Conservation (phyloP, 2,888 invertebrate species). For the Spialia ferax region DNA sequence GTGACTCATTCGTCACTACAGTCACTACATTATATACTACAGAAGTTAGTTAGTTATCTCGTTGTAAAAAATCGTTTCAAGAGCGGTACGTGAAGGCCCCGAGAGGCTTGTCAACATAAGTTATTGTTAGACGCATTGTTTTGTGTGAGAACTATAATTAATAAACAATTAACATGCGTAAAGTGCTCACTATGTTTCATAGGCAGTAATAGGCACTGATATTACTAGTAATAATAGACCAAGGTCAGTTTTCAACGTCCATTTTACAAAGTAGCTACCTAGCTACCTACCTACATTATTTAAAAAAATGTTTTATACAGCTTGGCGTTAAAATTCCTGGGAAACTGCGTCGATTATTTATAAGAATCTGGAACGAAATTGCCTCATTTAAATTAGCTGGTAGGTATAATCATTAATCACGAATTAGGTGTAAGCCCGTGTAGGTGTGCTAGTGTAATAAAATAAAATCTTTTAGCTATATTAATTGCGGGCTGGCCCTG, state of each 20-base stretch:
- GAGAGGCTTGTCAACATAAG: slow-evolving; percentile 1
- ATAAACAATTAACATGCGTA: slow-evolving; percentile 8
- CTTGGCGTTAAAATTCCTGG: neutral
- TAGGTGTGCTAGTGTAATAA: no score
- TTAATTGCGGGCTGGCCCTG: no score
- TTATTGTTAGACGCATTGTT: slow-evolving; percentile 10
- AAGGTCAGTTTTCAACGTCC: neutral
- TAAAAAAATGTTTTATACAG: no score
- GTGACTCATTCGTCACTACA: slow-evolving; percentile 20
- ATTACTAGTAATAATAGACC: neutral
- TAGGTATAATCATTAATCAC: no score
- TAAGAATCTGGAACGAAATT: no score
- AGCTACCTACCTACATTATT: no score
- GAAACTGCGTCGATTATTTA: neutral
- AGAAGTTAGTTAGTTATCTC: slow-evolving; percentile 17
- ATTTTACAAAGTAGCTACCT: no score
- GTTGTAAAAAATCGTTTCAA: slow-evolving; percentile 33
- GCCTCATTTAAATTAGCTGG: no score
- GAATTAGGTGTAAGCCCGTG: no score
- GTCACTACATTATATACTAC: slow-evolving; percentile 3
- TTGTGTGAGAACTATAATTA: slow-evolving; percentile 14
- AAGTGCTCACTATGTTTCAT: neutral
- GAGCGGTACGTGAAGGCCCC: slow-evolving; percentile 30
- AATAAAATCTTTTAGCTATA: no score
- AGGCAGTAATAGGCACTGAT: neutral